These are phyloP conservation scores for Pseudonaja textilis DNA, from an alignment of 2,113 vertebrate genomes.

Conservation along the genomic window DNA sequence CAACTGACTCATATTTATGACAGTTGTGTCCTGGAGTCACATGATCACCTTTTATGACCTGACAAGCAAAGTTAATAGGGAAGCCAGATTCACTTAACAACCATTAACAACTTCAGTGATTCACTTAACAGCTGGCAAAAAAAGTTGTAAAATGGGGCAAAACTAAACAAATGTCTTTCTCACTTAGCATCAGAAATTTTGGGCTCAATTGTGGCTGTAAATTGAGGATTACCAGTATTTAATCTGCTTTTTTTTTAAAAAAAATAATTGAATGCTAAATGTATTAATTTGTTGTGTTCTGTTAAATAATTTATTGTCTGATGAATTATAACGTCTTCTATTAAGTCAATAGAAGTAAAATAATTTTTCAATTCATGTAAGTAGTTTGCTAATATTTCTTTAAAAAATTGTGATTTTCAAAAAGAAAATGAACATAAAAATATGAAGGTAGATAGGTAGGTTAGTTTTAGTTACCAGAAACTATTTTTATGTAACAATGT, in stretches of 20 bases:
- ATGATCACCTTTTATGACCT: background rate
- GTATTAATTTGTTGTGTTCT: background rate
- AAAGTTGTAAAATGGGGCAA: background rate
- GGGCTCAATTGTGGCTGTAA: background rate
- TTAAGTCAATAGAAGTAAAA: background rate
- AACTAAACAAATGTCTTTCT: background rate
- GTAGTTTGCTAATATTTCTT: background rate
- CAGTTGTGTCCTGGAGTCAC: background rate
- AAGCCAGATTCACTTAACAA: background rate
- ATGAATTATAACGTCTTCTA: background rate
- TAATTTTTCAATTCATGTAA: background rate
- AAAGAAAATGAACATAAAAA: background rate
- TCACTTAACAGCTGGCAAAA: background rate
- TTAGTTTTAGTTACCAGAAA: background rate
- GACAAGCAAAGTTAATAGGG: too few species aligned
- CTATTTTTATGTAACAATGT: background rate
- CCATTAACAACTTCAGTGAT: background rate
- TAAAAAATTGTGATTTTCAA: background rate
- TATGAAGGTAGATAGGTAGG: background rate
- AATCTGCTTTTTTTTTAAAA: conserved; percentile 13
- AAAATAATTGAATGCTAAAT: background rate
- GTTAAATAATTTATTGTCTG: background rate
- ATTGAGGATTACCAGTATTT: background rate
- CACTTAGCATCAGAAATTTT: background rate
- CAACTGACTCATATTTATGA: background rate